Conservation (phyloP, 2,888 invertebrate species). For the Cryptocheilus praepositus region DNA sequence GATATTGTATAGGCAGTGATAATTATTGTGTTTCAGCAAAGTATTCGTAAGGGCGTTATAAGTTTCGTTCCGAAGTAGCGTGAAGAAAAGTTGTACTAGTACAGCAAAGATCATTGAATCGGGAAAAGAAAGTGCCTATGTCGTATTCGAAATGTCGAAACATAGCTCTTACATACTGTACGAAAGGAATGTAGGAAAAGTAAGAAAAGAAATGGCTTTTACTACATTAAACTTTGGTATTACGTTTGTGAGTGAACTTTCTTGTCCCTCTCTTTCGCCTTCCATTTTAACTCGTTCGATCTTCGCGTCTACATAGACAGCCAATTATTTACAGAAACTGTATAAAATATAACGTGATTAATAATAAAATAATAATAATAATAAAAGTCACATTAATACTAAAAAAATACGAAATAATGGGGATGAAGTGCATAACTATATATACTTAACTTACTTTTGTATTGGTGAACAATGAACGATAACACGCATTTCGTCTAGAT, state of each 20-base stretch:
- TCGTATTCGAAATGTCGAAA: slow-evolving; percentile 22
- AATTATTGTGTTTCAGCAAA: slow-evolving; percentile 53
- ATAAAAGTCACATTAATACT: slow-evolving; percentile 50
- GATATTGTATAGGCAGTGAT: slow-evolving; percentile 65
- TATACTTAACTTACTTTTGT: slow-evolving; percentile 36
- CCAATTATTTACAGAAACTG: slow-evolving; percentile 51
- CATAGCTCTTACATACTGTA: slow-evolving; percentile 27
- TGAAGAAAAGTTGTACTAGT: slow-evolving; percentile 33
- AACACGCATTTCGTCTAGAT: slow-evolving; percentile 29
- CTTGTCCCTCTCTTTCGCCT: slow-evolving; percentile 45
- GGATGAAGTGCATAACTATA: slow-evolving; percentile 35
- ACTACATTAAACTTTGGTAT: slow-evolving; percentile 74
- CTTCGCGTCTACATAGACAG: slow-evolving; percentile 35
- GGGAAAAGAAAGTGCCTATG: slow-evolving; percentile 26
- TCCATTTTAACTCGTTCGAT: slow-evolving; percentile 35
- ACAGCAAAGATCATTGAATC: slow-evolving; percentile 24
- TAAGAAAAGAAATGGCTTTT: slow-evolving; percentile 59
- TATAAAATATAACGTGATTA: slow-evolving; percentile 46
- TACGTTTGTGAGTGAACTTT: slow-evolving; percentile 66
- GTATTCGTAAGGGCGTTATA: slow-evolving; percentile 35
- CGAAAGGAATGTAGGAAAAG: slow-evolving; percentile 57
- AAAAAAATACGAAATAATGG: slow-evolving; percentile 38
- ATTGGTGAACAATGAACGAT: slow-evolving; percentile 37
- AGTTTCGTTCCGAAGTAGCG: slow-evolving; percentile 5
- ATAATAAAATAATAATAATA: slow-evolving; percentile 38